A percentile compares a stretch with the other conserved stretches of the same genome.
These are phyloP conservation scores for Tribolium freemani DNA, from an alignment of 2,888 invertebrate species.

Conservation along the genomic window DNA sequence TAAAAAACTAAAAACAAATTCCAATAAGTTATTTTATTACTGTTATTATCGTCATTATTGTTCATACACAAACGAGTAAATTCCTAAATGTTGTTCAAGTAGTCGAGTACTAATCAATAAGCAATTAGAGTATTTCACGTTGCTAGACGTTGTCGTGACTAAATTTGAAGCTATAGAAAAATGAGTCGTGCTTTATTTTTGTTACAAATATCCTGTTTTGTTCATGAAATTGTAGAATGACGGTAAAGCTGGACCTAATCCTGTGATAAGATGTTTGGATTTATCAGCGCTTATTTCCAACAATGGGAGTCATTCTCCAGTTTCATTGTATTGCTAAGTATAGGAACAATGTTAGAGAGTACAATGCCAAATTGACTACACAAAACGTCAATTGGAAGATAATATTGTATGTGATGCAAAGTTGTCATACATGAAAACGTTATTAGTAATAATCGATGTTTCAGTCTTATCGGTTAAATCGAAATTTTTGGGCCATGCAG, in stretches of 20 bases:
- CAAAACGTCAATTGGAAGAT: constrained; percentile 31
- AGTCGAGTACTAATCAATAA: constrained; percentile 25
- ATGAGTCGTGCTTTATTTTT: neutral
- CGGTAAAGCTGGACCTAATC: constrained; percentile 20
- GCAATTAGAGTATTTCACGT: constrained; percentile 18
- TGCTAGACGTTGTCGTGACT: neutral
- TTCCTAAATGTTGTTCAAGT: constrained; percentile 4
- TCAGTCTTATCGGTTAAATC: neutral
- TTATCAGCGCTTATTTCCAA: constrained; percentile 16
- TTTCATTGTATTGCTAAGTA: constrained; percentile 16
- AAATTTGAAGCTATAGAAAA: neutral
- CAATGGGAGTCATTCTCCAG: constrained; percentile 19
- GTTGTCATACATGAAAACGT: constrained; percentile 22
- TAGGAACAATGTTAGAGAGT: constrained; percentile 24
- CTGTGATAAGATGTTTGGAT: constrained; percentile 20
- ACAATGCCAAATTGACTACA: constrained; percentile 27
- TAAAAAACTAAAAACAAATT: neutral
- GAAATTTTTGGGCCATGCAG: neutral
- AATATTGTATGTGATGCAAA: constrained; percentile 16
- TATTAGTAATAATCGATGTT: constrained; percentile 13
- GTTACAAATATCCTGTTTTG: constrained; percentile 3
- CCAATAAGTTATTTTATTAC: neutral
- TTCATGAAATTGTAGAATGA: constrained; percentile 10
- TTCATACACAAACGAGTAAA: constrained; percentile 10
- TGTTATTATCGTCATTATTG: neutral